A percentile compares a stretch with the other conserved stretches of the same genome.
These are phyloP conservation scores for Sanderia malayensis DNA, from an alignment of 30 jellyfish, hydroid and myxozoan genomes.

Conservation along the genomic window DNA sequence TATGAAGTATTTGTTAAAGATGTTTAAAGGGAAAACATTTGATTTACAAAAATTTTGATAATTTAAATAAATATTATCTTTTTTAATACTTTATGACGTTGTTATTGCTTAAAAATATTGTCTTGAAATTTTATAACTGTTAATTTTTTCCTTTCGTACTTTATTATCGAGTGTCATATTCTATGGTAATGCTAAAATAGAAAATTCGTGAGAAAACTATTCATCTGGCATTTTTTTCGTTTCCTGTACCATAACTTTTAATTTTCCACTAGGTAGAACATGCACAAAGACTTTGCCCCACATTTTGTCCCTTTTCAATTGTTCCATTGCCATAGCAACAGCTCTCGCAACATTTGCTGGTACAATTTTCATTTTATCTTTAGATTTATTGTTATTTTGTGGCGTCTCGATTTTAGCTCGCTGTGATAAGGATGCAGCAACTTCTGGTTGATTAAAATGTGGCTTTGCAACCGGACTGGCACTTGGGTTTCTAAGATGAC, in stretches of 20 bases:
- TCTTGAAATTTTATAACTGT: too few species aligned
- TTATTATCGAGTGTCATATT: too few species aligned
- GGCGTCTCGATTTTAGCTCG: conserved; percentile 63
- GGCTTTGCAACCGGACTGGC: conserved; percentile 10
- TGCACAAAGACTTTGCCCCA: conserved; percentile 99
- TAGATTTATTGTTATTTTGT: conserved; percentile 41
- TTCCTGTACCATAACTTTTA: conserved; percentile 98
- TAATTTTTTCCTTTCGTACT: too few species aligned
- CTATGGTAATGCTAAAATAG: too few species aligned
- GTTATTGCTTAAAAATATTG: too few species aligned
- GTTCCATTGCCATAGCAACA: conserved; percentile 99
- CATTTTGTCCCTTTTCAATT: conserved; percentile 94
- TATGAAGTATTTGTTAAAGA: too few species aligned
- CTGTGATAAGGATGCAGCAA: conserved; percentile 24
- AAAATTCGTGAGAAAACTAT: background rate
- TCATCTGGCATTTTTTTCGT: conserved; percentile 96
- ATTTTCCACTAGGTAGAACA: conserved; percentile 98
- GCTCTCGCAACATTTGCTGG: conserved; percentile 99
- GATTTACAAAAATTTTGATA: too few species aligned
- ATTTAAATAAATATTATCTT: too few species aligned
- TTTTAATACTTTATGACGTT: too few species aligned
- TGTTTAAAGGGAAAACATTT: too few species aligned
- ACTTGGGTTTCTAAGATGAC: conserved; percentile 15
- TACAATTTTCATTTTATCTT: conserved; percentile 71
- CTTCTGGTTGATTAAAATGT: conserved; percentile 18